phyloP scores from a whole-genome alignment of 2,888 invertebrate species.

The Apamea crenata region DNA sequence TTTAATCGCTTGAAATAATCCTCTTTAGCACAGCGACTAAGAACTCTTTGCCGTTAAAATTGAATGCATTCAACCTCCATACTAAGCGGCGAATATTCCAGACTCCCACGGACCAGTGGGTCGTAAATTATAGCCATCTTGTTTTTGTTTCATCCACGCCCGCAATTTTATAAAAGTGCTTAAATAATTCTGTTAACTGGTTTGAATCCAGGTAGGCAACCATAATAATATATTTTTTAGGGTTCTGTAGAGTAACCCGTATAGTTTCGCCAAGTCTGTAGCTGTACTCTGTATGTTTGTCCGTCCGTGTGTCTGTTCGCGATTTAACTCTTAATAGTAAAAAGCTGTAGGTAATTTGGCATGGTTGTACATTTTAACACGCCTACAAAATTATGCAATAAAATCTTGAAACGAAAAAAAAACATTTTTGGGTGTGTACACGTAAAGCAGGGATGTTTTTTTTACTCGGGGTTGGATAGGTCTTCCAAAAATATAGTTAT shows the following conservation, averaged over 20 bases:
- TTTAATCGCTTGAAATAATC: slow-evolving; percentile 43
- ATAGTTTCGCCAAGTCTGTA: neutral
- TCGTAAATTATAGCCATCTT: slow-evolving; percentile 67
- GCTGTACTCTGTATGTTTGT: neutral
- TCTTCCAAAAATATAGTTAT: neutral
- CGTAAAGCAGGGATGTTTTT: neutral
- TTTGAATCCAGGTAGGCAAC: slow-evolving; percentile 66
- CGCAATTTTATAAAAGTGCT: slow-evolving; percentile 65
- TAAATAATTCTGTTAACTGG: slow-evolving; percentile 68
- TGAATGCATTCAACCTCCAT: slow-evolving; percentile 39
- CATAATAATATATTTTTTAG: slow-evolving; percentile 30
- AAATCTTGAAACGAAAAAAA: neutral
- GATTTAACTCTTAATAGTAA: neutral
- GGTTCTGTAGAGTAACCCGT: neutral
- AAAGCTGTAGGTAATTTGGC: neutral
- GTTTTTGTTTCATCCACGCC: slow-evolving; percentile 67
- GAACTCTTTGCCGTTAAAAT: slow-evolving; percentile 30
- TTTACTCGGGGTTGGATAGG: neutral
- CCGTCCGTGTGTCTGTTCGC: neutral
- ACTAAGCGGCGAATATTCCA: slow-evolving; percentile 32
- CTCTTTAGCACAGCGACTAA: slow-evolving; percentile 21
- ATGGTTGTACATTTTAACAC: neutral
- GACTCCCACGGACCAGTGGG: slow-evolving; percentile 41
- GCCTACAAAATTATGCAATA: neutral
- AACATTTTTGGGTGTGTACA: neutral